These are phyloP conservation scores for Odontocolon sp. DNA, from an alignment of 2,888 invertebrate species.

Conservation along the genomic window DNA sequence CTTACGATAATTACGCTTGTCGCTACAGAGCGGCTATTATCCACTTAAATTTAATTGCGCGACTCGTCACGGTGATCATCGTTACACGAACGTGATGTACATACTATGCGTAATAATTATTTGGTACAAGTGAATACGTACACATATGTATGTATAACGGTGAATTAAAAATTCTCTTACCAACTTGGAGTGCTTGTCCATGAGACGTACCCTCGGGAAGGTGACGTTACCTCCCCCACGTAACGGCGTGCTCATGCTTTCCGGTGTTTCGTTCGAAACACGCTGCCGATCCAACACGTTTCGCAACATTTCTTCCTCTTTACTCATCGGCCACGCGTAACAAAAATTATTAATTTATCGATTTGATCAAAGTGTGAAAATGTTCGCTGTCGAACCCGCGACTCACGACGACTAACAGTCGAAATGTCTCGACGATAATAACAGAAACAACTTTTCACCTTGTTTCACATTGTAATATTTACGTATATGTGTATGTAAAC, in stretches of 20 bases:
- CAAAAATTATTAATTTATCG: background rate
- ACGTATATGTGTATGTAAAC: no score
- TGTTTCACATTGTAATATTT: no score
- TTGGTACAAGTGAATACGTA: background rate
- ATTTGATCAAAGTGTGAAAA: no score
- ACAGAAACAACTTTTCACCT: no score
- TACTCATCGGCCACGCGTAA: no score
- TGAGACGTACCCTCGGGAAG: constrained; percentile 64
- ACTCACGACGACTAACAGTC: no score
- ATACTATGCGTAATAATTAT: background rate
- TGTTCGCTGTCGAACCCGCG: no score
- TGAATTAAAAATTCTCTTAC: constrained; percentile 65
- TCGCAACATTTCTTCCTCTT: constrained; percentile 59
- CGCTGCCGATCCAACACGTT: constrained; percentile 52
- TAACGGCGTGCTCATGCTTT: constrained; percentile 61
- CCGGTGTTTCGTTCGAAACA: constrained; percentile 18
- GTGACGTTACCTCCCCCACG: constrained; percentile 58
- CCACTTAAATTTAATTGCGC: constrained; percentile 26
- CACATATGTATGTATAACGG: no score
- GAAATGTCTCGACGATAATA: no score
- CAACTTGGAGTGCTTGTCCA: constrained; percentile 62
- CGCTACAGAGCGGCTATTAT: constrained; percentile 7
- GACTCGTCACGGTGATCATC: constrained; percentile 52
- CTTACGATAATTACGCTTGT: constrained; percentile 21
- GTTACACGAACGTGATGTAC: background rate